These are phyloP conservation scores for Agrypnia vestita DNA, from an alignment of 1,140 invertebrate genomes.

Conservation along the genomic window DNA sequence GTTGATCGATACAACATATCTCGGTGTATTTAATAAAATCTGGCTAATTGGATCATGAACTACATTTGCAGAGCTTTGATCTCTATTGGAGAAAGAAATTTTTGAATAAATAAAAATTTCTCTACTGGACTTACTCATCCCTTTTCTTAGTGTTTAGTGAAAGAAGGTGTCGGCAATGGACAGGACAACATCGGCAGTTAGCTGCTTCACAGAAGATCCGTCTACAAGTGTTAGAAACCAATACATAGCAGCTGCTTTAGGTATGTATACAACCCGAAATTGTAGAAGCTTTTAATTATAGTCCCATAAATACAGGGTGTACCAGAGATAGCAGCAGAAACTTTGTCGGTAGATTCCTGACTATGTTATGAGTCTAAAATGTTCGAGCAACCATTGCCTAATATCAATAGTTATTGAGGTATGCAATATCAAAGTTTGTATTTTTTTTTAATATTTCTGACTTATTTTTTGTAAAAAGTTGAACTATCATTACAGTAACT, in stretches of 20 bases:
- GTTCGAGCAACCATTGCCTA: too few relatives aligned
- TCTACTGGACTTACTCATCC: background rate
- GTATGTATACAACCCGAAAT: slow-evolving; percentile 14
- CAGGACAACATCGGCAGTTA: background rate
- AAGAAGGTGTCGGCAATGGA: background rate
- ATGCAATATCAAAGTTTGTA: too few relatives aligned
- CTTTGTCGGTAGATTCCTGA: too few relatives aligned
- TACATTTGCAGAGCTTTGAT: background rate
- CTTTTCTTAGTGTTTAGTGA: background rate
- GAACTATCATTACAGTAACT: too few relatives aligned
- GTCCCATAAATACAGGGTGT: too few relatives aligned
- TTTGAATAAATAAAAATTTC: background rate
- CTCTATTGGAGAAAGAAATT: background rate
- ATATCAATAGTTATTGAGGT: too few relatives aligned
- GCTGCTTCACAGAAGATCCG: slow-evolving; percentile 10
- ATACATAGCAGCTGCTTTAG: slow-evolving; percentile 44
- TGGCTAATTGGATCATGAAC: background rate
- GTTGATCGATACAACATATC: too few relatives aligned
- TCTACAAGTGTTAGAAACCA: slow-evolving; percentile 33
- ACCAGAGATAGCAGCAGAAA: too few relatives aligned
- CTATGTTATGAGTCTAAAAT: too few relatives aligned
- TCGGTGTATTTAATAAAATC: background rate
- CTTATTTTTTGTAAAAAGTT: too few relatives aligned
- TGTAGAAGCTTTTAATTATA: too few relatives aligned
- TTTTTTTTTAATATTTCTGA: too few relatives aligned